These are phyloP conservation scores for Hydra vulgaris DNA, from an alignment of 30 jellyfish, hydroid and myxozoan species.

Conservation along the genomic window DNA sequence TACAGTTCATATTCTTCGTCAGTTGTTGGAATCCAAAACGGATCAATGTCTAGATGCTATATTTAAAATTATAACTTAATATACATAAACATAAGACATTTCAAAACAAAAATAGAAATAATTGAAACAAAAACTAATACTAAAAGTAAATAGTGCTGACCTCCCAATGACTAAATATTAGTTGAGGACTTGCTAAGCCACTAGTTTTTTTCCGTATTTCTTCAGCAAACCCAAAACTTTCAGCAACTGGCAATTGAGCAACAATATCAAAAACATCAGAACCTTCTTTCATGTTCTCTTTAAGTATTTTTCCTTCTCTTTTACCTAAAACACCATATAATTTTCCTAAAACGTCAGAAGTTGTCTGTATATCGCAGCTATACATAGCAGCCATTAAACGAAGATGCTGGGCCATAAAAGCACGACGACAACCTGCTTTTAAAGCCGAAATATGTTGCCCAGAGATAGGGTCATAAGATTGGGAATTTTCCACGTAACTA, in stretches of 20 bases:
- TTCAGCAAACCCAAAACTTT: conserved; percentile 97
- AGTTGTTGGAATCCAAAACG: conserved; percentile 97
- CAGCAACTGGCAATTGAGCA: conserved; percentile 94
- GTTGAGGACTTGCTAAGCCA: conserved; percentile 96
- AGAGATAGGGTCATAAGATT: conserved; percentile 58
- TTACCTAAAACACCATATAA: conserved; percentile 89
- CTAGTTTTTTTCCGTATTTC: conserved; percentile 95
- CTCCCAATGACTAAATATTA: conserved; percentile 97
- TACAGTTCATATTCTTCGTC: conserved; percentile 85
- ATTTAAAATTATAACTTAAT: background rate
- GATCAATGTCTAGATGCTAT: conserved; percentile 84
- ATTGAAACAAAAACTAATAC: background rate
- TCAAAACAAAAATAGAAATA: background rate
- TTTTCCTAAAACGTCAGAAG: conserved; percentile 89
- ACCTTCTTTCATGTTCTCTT: conserved; percentile 92
- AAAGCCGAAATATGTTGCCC: conserved; percentile 92
- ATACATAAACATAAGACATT: background rate
- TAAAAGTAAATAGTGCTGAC: conserved; percentile 19
- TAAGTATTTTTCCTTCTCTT: conserved; percentile 76
- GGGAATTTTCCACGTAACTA: background rate
- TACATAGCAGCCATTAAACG: conserved; percentile 97
- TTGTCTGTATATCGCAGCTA: conserved; percentile 90
- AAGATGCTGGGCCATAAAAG: conserved; percentile 95
- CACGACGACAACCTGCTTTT: conserved; percentile 96
- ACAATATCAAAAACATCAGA: conserved; percentile 72